Conservation (phyloP, 1,140 invertebrate species). For the Whitmania pigra region DNA sequence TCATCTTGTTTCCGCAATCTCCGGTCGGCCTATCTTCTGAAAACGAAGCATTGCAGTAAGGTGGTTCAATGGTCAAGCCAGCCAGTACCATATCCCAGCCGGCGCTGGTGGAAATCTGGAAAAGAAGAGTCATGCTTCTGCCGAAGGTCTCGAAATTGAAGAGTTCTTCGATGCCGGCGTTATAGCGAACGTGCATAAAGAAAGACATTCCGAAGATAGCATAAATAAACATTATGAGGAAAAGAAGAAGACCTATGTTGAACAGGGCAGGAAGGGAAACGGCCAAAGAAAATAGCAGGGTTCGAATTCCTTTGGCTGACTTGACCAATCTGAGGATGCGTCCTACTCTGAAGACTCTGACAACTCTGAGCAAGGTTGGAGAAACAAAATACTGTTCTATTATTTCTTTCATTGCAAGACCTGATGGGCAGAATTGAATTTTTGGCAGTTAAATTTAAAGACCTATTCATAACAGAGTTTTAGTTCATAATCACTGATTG, state of each 20-base stretch:
- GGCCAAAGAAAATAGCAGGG: constrained; percentile 85
- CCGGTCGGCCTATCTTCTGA: constrained; percentile 16
- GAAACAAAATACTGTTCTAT: constrained; percentile 52
- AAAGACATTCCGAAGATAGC: constrained; percentile 98
- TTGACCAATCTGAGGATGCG: constrained; percentile 89
- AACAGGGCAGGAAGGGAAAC: constrained; percentile 94
- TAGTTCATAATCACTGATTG: not conserved
- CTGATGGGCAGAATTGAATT: not conserved
- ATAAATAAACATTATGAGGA: constrained; percentile 97
- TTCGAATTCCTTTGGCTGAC: constrained; percentile 84
- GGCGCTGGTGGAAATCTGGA: constrained; percentile 81
- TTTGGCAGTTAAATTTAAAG: no score
- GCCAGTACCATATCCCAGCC: constrained; percentile 91
- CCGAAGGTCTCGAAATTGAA: constrained; percentile 98
- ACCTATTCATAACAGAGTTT: not conserved
- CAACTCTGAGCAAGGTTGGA: constrained; percentile 86
- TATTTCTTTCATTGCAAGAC: constrained; percentile 19
- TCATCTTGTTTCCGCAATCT: constrained; percentile 79
- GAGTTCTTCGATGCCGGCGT: constrained; percentile 81
- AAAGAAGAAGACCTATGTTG: constrained; percentile 93
- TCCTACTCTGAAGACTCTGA: constrained; percentile 91
- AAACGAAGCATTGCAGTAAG: constrained; percentile 16
- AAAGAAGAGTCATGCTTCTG: constrained; percentile 76
- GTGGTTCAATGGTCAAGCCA: constrained; percentile 78
- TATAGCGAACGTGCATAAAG: constrained; percentile 92